Percentiles rank a stretch among this genome's conserved stretches.
phyloP scores from a whole-genome alignment of 2,113 vertebrate genomes.

The Petrocephalus zakoni region DNA sequence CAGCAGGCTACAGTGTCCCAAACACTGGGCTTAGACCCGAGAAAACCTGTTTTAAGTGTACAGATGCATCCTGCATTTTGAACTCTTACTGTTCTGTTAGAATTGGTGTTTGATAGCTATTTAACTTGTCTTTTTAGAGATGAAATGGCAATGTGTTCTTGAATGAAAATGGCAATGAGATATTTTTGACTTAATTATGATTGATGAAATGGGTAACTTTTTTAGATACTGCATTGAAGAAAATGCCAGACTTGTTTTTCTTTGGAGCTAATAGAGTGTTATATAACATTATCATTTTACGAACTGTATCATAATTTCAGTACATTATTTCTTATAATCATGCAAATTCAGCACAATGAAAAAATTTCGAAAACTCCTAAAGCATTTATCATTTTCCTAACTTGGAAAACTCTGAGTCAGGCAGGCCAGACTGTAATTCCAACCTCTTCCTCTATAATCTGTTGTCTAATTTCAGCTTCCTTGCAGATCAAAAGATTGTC shows the following conservation, averaged over 20 bases:
- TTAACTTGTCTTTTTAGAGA: background rate
- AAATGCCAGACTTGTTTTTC: background rate
- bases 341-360: background rate
- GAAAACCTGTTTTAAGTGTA: background rate
- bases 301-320: background rate
- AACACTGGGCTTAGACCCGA: background rate
- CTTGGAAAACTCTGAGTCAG: background rate
- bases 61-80: background rate
- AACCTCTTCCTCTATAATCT: slow-evolving; percentile 20
- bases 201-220: background rate
- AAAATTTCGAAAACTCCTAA: background rate
- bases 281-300: background rate
- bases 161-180: background rate
- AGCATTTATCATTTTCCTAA: slow-evolving; percentile 8
- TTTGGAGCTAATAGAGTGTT: background rate
- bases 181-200: background rate
- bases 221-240: background rate
- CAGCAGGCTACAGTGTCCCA: background rate
- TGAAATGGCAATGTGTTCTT: background rate
- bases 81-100: background rate
- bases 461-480: slow-evolving; percentile 32
- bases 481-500: slow-evolving; percentile 32
- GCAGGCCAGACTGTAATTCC: background rate
- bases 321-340: background rate
- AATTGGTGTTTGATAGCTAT: background rate